A percentile compares a stretch with the other conserved stretches of the same genome.
phyloP scores from a whole-genome alignment of 2,888 invertebrate genomes.

The Drosophila phalerata region DNA sequence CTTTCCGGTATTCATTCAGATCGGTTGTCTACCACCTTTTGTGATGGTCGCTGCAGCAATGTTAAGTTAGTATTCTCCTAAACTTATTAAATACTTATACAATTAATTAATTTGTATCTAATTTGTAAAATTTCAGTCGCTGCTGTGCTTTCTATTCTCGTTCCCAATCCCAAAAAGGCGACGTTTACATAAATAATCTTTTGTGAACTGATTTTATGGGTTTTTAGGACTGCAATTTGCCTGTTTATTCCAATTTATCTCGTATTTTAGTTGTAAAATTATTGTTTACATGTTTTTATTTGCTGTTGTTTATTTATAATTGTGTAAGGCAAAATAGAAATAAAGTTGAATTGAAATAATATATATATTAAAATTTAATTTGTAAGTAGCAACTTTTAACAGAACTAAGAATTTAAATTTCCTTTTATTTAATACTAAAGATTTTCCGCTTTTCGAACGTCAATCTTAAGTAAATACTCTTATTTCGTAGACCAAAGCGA shows the following conservation, averaged over 20 bases:
- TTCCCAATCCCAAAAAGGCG: slow-evolving; percentile 69
- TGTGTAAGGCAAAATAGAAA: not conserved
- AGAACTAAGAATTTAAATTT: not conserved
- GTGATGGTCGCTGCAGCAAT: slow-evolving; percentile 88
- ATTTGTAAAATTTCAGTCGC: slow-evolving; percentile 60
- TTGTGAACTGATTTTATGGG: not conserved
- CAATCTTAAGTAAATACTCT: not conserved
- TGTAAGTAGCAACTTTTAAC: not conserved
- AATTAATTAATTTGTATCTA: not conserved
- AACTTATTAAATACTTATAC: no score
- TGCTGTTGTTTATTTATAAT: slow-evolving; percentile 2
- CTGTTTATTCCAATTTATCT: not conserved
- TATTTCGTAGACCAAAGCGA: not conserved
- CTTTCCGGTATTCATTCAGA: slow-evolving; percentile 89
- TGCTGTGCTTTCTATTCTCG: slow-evolving; percentile 62
- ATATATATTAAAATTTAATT: no score
- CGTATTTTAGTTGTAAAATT: not conserved
- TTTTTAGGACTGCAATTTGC: not conserved
- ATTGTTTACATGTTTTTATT: not conserved
- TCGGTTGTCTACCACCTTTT: slow-evolving; percentile 91
- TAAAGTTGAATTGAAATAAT: no score
- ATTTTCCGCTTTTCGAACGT: not conserved
- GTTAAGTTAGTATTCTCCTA: slow-evolving; percentile 86
- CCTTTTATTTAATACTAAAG: not conserved
- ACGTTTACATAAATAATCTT: slow-evolving; percentile 49